Conservation (phyloP, 2,888 invertebrate genomes). For the Catocala fraxini region DNA sequence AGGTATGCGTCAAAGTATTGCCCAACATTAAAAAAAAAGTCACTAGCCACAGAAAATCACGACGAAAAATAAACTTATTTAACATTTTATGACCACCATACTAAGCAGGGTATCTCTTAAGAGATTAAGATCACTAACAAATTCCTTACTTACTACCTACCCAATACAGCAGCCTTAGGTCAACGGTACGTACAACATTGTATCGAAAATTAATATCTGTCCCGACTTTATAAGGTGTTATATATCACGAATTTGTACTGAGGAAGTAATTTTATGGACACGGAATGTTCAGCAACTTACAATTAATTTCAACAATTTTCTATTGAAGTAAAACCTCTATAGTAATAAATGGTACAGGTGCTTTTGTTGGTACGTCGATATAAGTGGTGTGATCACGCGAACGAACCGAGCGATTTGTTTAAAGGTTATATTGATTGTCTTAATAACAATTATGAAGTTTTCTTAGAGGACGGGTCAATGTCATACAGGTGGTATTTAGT, state of each 20-base stretch:
- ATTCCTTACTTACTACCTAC: not conserved
- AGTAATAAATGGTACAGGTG: constrained; percentile 17
- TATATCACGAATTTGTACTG: constrained; percentile 48
- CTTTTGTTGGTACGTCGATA: constrained; percentile 11
- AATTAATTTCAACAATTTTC: constrained; percentile 33
- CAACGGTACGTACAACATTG: not conserved
- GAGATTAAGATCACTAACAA: constrained; percentile 2
- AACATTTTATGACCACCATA: no score
- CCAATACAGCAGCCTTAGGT: not conserved
- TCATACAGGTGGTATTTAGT: constrained; percentile 8
- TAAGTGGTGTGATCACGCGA: constrained; percentile 47
- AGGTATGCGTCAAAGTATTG: no score
- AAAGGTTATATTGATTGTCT: constrained; percentile 49
- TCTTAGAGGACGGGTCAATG: constrained; percentile 42
- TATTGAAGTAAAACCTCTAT: constrained; percentile 19
- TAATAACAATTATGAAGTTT: constrained; percentile 39
- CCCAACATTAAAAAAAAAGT: no score
- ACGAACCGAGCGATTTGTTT: constrained; percentile 22
- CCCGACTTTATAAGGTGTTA: constrained; percentile 19
- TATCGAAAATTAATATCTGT: constrained; percentile 21
- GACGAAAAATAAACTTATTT: no score
- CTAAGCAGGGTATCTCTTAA: no score
- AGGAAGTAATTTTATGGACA: constrained; percentile 47
- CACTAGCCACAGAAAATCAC: no score
- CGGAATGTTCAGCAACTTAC: constrained; percentile 26